phyloP scores from a whole-genome alignment of 2,113 vertebrate genomes.

The Strix aluco region DNA sequence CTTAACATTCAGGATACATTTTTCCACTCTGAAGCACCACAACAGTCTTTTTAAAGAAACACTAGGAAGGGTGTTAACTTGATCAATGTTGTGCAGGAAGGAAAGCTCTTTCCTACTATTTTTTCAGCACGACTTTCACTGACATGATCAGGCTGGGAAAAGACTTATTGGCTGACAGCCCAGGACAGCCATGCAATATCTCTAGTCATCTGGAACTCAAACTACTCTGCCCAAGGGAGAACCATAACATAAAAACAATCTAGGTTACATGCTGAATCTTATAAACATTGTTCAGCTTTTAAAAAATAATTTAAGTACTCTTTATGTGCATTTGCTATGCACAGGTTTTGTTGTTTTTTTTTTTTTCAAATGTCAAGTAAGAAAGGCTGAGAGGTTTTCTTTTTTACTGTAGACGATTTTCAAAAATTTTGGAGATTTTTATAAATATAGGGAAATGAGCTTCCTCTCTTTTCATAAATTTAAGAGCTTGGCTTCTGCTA shows the following conservation, averaged over 20 bases:
- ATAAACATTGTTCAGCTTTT: constrained; percentile 37
- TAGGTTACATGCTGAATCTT: constrained; percentile 38
- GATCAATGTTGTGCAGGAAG: constrained; percentile 73
- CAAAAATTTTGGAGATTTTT: not conserved
- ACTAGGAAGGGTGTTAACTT: constrained; percentile 77
- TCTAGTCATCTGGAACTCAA: constrained; percentile 71
- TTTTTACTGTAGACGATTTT: not conserved
- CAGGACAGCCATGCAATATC: constrained; percentile 67
- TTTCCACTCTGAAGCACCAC: constrained; percentile 64
- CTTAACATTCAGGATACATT: constrained; percentile 59
- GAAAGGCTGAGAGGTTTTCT: not conserved
- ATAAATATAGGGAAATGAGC: not conserved
- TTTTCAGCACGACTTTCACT: constrained; percentile 80
- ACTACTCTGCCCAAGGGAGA: constrained; percentile 59
- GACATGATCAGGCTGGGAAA: constrained; percentile 79
- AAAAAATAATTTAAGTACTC: constrained; percentile 45
- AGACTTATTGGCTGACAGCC: constrained; percentile 74
- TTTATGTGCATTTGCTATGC: not conserved
- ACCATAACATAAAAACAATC: constrained; percentile 57
- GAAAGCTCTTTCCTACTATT: constrained; percentile 77
- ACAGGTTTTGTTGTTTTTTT: not conserved
- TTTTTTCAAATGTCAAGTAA: not conserved
- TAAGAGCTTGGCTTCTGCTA: not conserved
- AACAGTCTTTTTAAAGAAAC: constrained; percentile 77
- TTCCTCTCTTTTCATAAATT: not conserved